Evolutionary conservation across 2,113 vertebrate species (phyloP).

Genomic region (Puffinus mauretanicus): DNA sequence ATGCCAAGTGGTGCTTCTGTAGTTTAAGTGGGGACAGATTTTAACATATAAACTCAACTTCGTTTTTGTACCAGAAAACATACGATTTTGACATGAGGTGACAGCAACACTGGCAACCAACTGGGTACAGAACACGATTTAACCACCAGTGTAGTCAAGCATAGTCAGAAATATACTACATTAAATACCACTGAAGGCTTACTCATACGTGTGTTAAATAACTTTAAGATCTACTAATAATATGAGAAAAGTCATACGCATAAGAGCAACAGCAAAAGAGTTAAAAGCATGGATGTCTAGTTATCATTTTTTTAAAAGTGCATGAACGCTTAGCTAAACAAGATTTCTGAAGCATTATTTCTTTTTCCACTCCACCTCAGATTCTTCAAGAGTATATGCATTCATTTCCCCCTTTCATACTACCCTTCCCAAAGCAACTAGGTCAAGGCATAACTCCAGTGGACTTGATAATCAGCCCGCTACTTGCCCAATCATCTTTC

Average conservation of each 20-base stretch:
- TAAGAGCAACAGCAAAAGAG: background rate
- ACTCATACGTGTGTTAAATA: background rate
- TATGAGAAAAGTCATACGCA: background rate
- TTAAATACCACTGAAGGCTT: background rate
- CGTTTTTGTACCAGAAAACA: background rate
- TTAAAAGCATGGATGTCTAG: background rate
- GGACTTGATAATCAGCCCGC: background rate
- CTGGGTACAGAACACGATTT: background rate
- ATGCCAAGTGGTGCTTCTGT: accelerated
- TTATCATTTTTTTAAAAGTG: background rate
- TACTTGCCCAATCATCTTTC: background rate
- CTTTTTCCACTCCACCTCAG: background rate
- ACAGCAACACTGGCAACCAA: background rate
- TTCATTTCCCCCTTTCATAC: background rate
- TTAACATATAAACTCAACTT: background rate
- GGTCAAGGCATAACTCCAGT: background rate
- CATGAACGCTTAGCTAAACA: background rate
- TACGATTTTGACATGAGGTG: background rate
- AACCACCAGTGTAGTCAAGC: background rate
- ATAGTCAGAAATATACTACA: background rate
- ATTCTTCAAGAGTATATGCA: background rate
- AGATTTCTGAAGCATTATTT: background rate
- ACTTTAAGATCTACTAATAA: background rate
- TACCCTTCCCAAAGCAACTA: background rate
- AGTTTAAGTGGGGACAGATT: background rate